Evolutionary conservation across 2,888 invertebrate species (phyloP).

Genomic region (Eupithecia subfuscata): DNA sequence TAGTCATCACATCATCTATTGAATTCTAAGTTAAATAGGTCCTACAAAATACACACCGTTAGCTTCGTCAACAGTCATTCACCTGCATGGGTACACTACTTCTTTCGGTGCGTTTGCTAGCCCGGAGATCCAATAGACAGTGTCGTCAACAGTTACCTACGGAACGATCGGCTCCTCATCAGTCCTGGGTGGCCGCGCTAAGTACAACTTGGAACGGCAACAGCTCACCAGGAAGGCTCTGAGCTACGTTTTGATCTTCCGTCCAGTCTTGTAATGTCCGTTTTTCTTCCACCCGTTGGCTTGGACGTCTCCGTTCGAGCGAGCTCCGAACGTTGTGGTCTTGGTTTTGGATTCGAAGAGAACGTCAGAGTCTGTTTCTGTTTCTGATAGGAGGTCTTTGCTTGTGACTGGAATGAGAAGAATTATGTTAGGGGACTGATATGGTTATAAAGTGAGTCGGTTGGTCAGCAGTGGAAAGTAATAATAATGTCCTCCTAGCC

Average conservation of each 20-base stretch:
- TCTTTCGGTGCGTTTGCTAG: neutral
- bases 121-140: neutral
- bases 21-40: neutral
- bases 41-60: neutral
- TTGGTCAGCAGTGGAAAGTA: too few species aligned
- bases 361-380: constrained; percentile 93
- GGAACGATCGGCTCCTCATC: constrained; percentile 5
- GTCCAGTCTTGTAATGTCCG: constrained; percentile 76
- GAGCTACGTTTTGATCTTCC: constrained; percentile 77
- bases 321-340: constrained; percentile 70
- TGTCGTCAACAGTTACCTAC: neutral
- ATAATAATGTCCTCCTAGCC: too few species aligned
- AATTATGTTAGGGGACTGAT: neutral
- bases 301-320: constrained; percentile 76
- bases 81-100: neutral
- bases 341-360: constrained; percentile 90
- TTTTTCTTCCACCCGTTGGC: constrained; percentile 83
- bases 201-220: constrained; percentile 37
- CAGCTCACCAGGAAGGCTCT: constrained; percentile 47
- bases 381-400: constrained; percentile 88
- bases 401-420: constrained; percentile 78
- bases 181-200: constrained; percentile 27
- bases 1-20: neutral
- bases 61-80: neutral
- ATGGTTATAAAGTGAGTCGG: too few species aligned